Base-by-base conservation (phyloP, 1,140 invertebrate species). In the Artemia franciscana region DNA sequence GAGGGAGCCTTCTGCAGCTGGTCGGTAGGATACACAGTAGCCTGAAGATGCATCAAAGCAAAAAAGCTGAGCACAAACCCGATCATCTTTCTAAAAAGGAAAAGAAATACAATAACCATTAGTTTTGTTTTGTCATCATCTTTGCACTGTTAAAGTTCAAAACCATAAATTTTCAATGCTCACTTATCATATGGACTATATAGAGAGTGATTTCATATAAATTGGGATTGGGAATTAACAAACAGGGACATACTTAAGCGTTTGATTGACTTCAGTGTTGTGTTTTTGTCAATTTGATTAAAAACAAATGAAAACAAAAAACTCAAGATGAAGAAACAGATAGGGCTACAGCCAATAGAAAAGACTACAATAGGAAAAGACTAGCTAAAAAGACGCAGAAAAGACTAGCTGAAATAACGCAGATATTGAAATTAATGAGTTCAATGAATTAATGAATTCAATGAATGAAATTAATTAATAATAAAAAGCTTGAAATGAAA, bases 41-140 rank as follows among this genome's bases (percentile, higher is more conserved):
- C 91, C 91, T 66, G 88, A 92, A 57, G 85, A 85, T 56, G 88
- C 83, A 73, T 94, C 91, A 72, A 93, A 93, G 73, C 90, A 94
- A 75, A 94, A 94, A 61, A 94, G 78, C 75, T 94, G 91, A 28
- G 90, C 88, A 73, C 91, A 94, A 24, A 94, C 91, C 60, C 91
- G 79, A 71, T 92, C 89, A 70, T 94, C 91, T 83, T 92, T 92
- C 80, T 82, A 71, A 67, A 73, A 70, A 51, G 68, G 28, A 59
- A 61, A 66, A 62, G 39, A 25, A 58, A n/a, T n/a, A n/a, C n/a
- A n/a, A 61, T 62, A 63, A 57, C 4, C 26, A 61, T n/a, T 12
- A 51, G 39, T 51, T 59, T 7, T 59, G 58, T 23, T 9, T 12
- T 18, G 7, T 12, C 21, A 12, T 12, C n/a, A 59, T 59, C 58